These are phyloP conservation scores for Rhogogaster chlorosoma DNA, from an alignment of 2,888 invertebrate genomes.

Conservation along the genomic window DNA sequence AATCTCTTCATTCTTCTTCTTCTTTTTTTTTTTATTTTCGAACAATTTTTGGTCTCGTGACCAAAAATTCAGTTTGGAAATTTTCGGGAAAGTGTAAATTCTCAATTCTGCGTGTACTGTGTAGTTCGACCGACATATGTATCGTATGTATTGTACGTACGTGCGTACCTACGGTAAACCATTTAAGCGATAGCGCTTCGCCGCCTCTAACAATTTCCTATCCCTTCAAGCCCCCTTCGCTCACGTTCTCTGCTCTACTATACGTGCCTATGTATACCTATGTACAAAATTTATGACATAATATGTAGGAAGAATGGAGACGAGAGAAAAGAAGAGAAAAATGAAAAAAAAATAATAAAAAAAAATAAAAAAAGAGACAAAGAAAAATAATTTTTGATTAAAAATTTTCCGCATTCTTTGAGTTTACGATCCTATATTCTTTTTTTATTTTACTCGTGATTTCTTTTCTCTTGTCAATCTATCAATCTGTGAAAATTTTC, in stretches of 20 bases:
- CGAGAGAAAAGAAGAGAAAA: not conserved
- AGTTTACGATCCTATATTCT: not conserved
- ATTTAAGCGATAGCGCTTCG: constrained; percentile 23
- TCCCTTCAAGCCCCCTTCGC: constrained; percentile 27
- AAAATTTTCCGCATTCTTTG: too few relatives aligned
- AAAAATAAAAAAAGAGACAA: too few relatives aligned
- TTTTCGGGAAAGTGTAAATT: not conserved
- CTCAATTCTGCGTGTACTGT: constrained; percentile 3
- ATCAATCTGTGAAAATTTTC: not conserved
- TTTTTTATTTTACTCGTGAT: not conserved
- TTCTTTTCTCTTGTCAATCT: not conserved
- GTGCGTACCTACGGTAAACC: constrained; percentile 21
- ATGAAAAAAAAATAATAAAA: not conserved
- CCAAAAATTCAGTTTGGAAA: too few relatives aligned
- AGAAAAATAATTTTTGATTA: not conserved
- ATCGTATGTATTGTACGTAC: not conserved
- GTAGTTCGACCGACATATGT: not conserved
- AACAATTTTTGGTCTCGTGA: not conserved
- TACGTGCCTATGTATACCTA: not conserved
- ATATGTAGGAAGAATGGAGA: not conserved
- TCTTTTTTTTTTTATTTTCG: not conserved
- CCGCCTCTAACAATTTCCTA: constrained; percentile 22
- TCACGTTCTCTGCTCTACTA: not conserved
- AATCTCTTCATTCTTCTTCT: not conserved
- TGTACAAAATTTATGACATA: not conserved